Conservation (phyloP, 2,797 vertebrate genomes). For the Spatula clypeata region DNA sequence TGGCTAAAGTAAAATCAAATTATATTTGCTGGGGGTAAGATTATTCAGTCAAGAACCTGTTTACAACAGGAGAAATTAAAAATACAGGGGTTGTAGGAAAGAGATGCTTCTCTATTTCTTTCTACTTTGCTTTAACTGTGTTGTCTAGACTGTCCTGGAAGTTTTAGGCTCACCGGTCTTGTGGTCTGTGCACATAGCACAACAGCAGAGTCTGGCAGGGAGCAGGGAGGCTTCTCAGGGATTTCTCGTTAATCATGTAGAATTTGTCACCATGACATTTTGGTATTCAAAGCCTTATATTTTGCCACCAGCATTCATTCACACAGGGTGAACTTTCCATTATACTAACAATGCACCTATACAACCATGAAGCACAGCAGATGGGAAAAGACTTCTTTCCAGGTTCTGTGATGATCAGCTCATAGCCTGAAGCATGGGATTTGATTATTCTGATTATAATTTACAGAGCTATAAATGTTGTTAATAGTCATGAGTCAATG, state of each 20-base stretch:
- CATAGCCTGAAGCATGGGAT: neutral
- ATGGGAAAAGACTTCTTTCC: neutral
- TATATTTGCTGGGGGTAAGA: slow-evolving; percentile 71
- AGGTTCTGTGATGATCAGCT: neutral
- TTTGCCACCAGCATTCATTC: neutral
- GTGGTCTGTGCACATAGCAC: accelerated
- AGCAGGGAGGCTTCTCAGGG: neutral
- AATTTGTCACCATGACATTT: slow-evolving; percentile 20
- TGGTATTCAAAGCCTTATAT: slow-evolving; percentile 16
- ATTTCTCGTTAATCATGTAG: slow-evolving; percentile 2
- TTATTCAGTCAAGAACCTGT: slow-evolving; percentile 48
- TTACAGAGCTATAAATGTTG: slow-evolving; percentile 22
- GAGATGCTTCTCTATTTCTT: slow-evolving; percentile 23
- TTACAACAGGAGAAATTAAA: slow-evolving; percentile 53
- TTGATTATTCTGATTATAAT: slow-evolving; percentile 31
- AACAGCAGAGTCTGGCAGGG: neutral
- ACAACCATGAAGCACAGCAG: neutral
- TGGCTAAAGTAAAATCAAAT: slow-evolving; percentile 68
- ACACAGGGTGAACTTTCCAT: neutral
- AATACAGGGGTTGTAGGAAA: slow-evolving; percentile 13
- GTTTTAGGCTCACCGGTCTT: accelerated
- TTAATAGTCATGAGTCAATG: neutral
- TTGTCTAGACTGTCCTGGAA: slow-evolving; percentile 13
- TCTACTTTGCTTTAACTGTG: neutral
- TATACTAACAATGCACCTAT: neutral